A percentile compares a stretch with the other conserved stretches of the same genome.
These are phyloP conservation scores for Deilephila porcellus DNA, from an alignment of 2,888 invertebrate genomes.

Conservation along the genomic window DNA sequence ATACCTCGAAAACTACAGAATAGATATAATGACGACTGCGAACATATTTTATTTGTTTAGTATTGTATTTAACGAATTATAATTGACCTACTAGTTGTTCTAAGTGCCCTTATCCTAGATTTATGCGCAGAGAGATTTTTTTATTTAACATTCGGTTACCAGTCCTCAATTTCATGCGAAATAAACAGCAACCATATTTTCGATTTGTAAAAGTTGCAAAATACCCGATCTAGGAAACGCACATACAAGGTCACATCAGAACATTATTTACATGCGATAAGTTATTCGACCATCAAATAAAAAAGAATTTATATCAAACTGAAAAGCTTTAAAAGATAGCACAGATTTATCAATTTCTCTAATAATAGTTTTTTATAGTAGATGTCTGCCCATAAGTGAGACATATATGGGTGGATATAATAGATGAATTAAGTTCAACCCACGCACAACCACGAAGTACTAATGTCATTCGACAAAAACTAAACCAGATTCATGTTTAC, in stretches of 20 bases:
- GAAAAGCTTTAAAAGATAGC: no score
- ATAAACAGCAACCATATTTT: no score
- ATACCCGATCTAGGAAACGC: no score
- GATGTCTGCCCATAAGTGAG: neutral
- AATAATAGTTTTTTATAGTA: no score
- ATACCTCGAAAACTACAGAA: neutral
- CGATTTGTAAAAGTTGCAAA: no score
- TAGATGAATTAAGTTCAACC: neutral
- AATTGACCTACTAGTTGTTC: neutral
- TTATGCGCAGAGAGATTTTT: neutral
- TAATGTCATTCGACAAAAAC: constrained; percentile 8
- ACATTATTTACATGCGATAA: no score
- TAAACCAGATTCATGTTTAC: constrained; percentile 12
- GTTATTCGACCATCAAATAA: no score
- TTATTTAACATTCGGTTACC: neutral
- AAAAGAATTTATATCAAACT: no score
- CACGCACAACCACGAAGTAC: neutral
- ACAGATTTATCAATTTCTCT: no score
- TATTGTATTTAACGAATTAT: neutral
- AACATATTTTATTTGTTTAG: neutral
- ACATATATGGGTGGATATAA: neutral
- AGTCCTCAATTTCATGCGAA: no score
- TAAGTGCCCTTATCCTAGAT: neutral
- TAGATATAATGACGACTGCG: neutral
- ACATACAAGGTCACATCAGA: no score